These are phyloP conservation scores for Acipenser ruthenus DNA, from an alignment of 2,797 vertebrate species.

Conservation along the genomic window DNA sequence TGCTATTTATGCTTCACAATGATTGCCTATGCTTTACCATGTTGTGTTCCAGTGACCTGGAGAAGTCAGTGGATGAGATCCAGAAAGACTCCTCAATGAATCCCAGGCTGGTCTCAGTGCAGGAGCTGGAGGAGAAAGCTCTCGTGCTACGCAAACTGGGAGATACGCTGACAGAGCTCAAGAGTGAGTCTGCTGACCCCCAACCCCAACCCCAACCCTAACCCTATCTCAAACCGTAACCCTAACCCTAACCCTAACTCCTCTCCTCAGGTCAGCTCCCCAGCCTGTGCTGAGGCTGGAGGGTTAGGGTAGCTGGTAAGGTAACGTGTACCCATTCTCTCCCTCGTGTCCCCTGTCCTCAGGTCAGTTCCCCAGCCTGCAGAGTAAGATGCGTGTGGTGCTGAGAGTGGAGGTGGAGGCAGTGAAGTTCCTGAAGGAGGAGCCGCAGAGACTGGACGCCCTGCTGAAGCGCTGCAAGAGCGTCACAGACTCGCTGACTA, in stretches of 20 bases:
- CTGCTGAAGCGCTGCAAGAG: constrained; percentile 88
- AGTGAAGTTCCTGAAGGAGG: constrained; percentile 96
- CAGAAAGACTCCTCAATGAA: constrained; percentile 82
- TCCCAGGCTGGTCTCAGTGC: constrained; percentile 77
- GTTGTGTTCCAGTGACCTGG: constrained; percentile 72
- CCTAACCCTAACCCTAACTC: too few relatives aligned
- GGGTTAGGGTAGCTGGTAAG: background rate
- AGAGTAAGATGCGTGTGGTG: constrained; percentile 97
- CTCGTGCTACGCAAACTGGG: constrained; percentile 84
- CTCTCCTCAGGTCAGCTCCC: too few relatives aligned
- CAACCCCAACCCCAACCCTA: too few relatives aligned
- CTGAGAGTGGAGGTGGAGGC: constrained; percentile 94
- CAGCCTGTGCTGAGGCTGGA: too few relatives aligned
- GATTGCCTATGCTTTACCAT: too few relatives aligned
- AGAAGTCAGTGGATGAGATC: constrained; percentile 92
- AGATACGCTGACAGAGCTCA: constrained; percentile 87
- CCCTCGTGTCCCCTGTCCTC: constrained; percentile 6
- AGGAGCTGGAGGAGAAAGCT: constrained; percentile 92
- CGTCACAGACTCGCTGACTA: constrained; percentile 80
- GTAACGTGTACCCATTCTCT: background rate
- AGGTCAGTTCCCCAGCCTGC: constrained; percentile 94
- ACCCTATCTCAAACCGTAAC: too few relatives aligned
- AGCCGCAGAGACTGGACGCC: constrained; percentile 86
- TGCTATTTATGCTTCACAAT: too few relatives aligned
- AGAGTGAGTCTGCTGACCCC: constrained; percentile 66